Evolutionary conservation across 2,797 vertebrate genomes (phyloP), one percentile per base, ranked within the genome.

Genomic region (Tinamus major): DNA sequence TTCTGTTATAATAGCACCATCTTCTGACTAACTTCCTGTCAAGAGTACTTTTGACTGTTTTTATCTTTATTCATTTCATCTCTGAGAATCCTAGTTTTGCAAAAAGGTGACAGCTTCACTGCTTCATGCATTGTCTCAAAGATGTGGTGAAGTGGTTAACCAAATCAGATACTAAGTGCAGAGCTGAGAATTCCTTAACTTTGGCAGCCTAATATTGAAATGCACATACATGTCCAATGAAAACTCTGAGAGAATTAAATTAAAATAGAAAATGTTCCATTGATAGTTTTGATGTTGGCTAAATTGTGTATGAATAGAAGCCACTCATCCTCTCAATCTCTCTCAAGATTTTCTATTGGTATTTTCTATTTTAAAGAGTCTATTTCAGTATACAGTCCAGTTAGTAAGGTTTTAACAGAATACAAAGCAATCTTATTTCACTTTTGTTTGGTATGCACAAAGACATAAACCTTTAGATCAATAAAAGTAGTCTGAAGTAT

Each of bases 1-100:
- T 68, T 85, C 67, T 85, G 41, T 79, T 87, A 83, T 91, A 92
- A 94, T 2, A 95, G 91, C 90, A 94, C 85, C 92, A 92, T 87
- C 93, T 96, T 97, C 94, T 96, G 92, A 94, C 83, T 85, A 71
- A 67, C 0, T 0, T 39, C 44, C 79, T 59, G 13, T 21, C 53
- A 79, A 56, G 39, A 94, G 41, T n/a, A 48, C 27, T 65, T 67
- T 49, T 39, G 68, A 79, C 24, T 29, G 23, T 18, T 91, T 91
- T 74, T 81, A 6, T 42, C 55, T 74, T 75, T 68, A 12, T 63
- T 87, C 39, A 24, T 24, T 88, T 64, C 15, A 61, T 15, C 39
- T 92, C 31, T 59, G 35, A 65, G 37, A 31, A 42, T 44, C 7
- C 14, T 13, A 6, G 5, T 37, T 70, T 53, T 68, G 70, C 5